Conservation (phyloP, 2,888 invertebrate genomes). For the Brachyopa scutellaris region DNA sequence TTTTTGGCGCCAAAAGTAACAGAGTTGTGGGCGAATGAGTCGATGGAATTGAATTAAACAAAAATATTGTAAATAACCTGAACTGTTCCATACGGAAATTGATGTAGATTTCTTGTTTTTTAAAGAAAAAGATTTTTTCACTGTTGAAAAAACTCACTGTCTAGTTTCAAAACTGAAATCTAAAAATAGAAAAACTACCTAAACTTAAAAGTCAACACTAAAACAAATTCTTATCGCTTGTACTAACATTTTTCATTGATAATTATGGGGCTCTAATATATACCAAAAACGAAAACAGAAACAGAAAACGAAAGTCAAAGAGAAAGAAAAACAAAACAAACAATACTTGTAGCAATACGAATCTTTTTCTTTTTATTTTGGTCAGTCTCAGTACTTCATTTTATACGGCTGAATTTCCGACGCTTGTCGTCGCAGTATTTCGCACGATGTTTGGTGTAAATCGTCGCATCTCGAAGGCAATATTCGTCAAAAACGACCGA, state of each 20-base stretch:
- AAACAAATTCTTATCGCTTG: too few species aligned
- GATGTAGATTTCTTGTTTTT: too few species aligned
- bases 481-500: slow-evolving; percentile 29
- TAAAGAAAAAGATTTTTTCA: too few species aligned
- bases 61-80: too few species aligned
- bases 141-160: too few species aligned
- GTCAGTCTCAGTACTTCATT: neutral
- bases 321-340: slow-evolving; percentile 52
- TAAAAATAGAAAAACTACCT: too few species aligned
- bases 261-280: neutral
- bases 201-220: too few species aligned
- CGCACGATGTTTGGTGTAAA: neutral
- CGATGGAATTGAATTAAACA: too few species aligned
- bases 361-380: too few species aligned
- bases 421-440: neutral
- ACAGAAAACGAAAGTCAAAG: slow-evolving; percentile 18
- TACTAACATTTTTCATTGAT: slow-evolving; percentile 2
- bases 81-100: too few species aligned
- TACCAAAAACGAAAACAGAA: neutral
- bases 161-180: too few species aligned
- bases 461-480: slow-evolving; percentile 18
- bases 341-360: slow-evolving; percentile 18
- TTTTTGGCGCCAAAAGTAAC: slow-evolving; percentile 29
- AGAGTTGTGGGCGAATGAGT: slow-evolving; percentile 8
- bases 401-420: slow-evolving; percentile 50